These are phyloP conservation scores for Eublepharis macularius DNA, from an alignment of 2,113 vertebrate species.

Conservation along the genomic window DNA sequence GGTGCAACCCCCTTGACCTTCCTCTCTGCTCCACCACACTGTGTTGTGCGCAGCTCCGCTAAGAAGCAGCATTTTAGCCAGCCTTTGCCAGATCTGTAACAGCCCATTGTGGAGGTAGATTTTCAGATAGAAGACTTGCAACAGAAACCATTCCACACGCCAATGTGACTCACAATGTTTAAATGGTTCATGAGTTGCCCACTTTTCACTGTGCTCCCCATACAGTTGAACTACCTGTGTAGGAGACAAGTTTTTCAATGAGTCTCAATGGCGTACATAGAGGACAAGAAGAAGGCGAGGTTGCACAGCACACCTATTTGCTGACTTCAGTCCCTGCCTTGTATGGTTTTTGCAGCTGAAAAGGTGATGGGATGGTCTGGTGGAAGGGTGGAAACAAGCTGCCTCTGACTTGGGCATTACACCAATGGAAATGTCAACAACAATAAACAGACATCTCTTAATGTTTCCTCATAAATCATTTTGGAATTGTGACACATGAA, in stretches of 20 bases:
- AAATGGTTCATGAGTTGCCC: neutral
- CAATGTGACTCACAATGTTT: neutral
- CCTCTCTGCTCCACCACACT: neutral
- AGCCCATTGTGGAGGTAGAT: neutral
- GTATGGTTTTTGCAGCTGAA: neutral
- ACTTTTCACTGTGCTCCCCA: neutral
- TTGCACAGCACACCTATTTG: neutral
- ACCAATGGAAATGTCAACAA: constrained; percentile 26
- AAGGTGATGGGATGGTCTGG: neutral
- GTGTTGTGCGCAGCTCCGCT: neutral
- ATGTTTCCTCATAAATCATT: constrained; percentile 6
- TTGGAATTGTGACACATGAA: constrained; percentile 8
- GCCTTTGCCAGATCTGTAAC: neutral
- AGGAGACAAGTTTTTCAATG: neutral
- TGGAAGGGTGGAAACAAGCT: neutral
- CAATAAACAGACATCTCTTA: neutral
- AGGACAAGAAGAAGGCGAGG: neutral
- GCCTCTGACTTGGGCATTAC: neutral
- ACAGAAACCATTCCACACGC: neutral
- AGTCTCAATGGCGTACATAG: neutral
- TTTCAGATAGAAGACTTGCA: too few relatives aligned
- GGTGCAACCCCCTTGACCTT: neutral
- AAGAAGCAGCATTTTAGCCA: neutral
- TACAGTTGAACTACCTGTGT: neutral
- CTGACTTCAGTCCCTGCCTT: neutral